A percentile compares a stretch with the other conserved stretches of the same genome.
phyloP scores from a whole-genome alignment of 1,140 invertebrate genomes.

The Drosophila lacteicornis region DNA sequence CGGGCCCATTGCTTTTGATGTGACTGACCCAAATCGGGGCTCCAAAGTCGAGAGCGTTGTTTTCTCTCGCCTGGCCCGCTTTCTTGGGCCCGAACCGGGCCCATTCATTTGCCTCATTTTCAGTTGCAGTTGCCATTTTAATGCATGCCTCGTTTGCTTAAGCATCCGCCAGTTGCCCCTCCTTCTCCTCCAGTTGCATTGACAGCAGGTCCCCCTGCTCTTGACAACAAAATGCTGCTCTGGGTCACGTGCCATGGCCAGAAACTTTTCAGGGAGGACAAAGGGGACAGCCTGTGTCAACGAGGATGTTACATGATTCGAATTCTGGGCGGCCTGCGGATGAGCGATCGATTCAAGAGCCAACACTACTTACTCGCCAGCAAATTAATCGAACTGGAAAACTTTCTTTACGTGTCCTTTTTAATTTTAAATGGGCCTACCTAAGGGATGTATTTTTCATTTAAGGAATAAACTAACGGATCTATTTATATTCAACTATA shows the following conservation, averaged over 20 bases:
- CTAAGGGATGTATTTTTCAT: neutral
- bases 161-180: slow-evolving; percentile 17
- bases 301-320: slow-evolving; percentile 39
- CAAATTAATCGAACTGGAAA: slow-evolving; percentile 26
- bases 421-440: slow-evolving; percentile 4
- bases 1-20: slow-evolving; percentile 63
- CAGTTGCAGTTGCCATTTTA: slow-evolving; percentile 68
- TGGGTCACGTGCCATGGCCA: slow-evolving; percentile 46
- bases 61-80: slow-evolving; percentile 12
- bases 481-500: neutral
- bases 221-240: slow-evolving; percentile 43
- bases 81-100: slow-evolving; percentile 46
- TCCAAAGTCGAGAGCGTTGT: slow-evolving; percentile 42
- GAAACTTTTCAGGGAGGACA: slow-evolving; percentile 41
- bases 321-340: slow-evolving; percentile 15
- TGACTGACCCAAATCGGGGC: slow-evolving; percentile 68
- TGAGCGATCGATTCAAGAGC: slow-evolving; percentile 31
- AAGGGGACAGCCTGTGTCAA: slow-evolving; percentile 32
- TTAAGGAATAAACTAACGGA: neutral
- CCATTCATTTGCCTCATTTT: slow-evolving; percentile 70
- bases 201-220: slow-evolving; percentile 25
- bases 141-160: slow-evolving; percentile 60
- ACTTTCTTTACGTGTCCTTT: slow-evolving; percentile 5
- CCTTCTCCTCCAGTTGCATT: slow-evolving; percentile 39
- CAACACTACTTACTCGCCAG: slow-evolving; percentile 3